phyloP scores from a whole-genome alignment of 2,888 invertebrate species.

The Andrena camellia region DNA sequence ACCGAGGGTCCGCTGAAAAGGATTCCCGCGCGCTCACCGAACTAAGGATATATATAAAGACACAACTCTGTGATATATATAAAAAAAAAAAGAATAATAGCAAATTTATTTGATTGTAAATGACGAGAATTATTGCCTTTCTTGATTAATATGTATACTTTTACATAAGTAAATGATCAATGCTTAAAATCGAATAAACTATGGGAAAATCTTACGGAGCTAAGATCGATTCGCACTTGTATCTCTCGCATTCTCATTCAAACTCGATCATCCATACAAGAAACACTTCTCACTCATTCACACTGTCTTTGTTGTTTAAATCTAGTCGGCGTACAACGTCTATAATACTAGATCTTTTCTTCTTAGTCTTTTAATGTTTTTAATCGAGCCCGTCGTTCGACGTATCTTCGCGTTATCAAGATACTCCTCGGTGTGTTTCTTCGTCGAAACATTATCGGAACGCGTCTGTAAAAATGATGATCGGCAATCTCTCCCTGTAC shows the following conservation, averaged over 20 bases:
- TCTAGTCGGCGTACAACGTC: slow-evolving; percentile 31
- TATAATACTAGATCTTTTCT: slow-evolving; percentile 55
- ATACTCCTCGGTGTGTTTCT: slow-evolving; percentile 17
- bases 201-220: slow-evolving; percentile 46
- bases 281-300: slow-evolving; percentile 39
- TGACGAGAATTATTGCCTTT: slow-evolving; percentile 51
- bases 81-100: slow-evolving; percentile 59
- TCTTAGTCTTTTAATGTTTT: slow-evolving; percentile 45
- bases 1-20: slow-evolving; percentile 14
- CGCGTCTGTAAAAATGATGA: not conserved
- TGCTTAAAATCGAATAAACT: slow-evolving; percentile 67
- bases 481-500: not conserved
- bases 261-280: slow-evolving; percentile 18
- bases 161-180: slow-evolving; percentile 55
- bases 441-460: slow-evolving; percentile 13
- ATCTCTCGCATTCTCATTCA: not conserved
- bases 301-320: slow-evolving; percentile 43
- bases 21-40: slow-evolving; percentile 49
- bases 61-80: slow-evolving; percentile 63
- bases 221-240: slow-evolving; percentile 23
- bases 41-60: slow-evolving; percentile 54
- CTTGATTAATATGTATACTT: slow-evolving; percentile 62
- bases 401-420: slow-evolving; percentile 7
- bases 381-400: not conserved
- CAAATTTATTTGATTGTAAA: slow-evolving; percentile 60